Conservation (phyloP, 1,140 invertebrate species). For the Eufriesea mexicana region DNA sequence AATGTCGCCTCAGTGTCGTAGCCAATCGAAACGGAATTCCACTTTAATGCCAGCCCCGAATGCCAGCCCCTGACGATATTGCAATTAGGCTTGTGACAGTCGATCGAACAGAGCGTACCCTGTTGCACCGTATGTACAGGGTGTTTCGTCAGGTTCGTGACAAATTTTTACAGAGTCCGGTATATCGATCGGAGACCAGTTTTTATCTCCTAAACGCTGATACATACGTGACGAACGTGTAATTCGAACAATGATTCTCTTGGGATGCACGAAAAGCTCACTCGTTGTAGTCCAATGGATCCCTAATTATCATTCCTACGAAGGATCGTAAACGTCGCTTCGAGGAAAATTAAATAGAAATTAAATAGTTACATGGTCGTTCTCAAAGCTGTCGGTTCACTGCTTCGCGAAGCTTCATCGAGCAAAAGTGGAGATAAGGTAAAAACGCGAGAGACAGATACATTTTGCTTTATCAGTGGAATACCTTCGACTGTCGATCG, state of each 20-base stretch:
- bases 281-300: slow-evolving; percentile 54
- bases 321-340: background rate
- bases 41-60: slow-evolving; percentile 63
- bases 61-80: slow-evolving; percentile 64
- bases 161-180: background rate
- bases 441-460: no score
- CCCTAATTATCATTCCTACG: slow-evolving; percentile 42
- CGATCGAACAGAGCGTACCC: slow-evolving; percentile 55
- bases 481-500: background rate
- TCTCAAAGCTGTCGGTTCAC: background rate
- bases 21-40: slow-evolving; percentile 64
- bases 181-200: no score
- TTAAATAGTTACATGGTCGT: slow-evolving; percentile 12
- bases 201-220: no score
- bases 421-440: no score
- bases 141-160: background rate
- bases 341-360: background rate
- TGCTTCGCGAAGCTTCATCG: no score
- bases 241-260: background rate
- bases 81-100: slow-evolving; percentile 68
- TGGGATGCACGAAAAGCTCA: slow-evolving; percentile 41
- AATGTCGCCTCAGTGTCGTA: slow-evolving; percentile 31
- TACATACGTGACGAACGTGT: no score
- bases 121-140: slow-evolving; percentile 41
- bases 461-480: no score